Base-by-base conservation (phyloP, 2,113 vertebrate genomes). In the Anguilla rostrata region DNA sequence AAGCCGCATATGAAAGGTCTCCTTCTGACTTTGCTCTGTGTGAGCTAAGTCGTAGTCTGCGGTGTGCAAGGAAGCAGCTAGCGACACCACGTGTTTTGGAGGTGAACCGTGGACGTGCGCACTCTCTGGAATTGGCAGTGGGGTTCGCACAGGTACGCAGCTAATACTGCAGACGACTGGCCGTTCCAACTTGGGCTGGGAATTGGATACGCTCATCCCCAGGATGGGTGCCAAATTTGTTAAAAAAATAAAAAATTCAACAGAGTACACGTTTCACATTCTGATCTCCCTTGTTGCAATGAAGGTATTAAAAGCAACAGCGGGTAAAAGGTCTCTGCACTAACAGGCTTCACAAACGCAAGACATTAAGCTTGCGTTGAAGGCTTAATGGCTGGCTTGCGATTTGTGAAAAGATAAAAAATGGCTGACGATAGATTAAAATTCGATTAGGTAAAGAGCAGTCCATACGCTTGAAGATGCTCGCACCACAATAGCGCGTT, bases 351-450 rank as follows among this genome's bases (percentile, higher is more conserved):
- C 39, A 75, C 53, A 90, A 92, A 91, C 82, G 85, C 84, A 49
- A 87, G 90, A 88, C 90, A 92, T 92, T 93, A 92, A 91, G 92
- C 92, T 75, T 85, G 90, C 94, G 95, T 95, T 95, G 92, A 94
- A 94, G 93, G 93, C 41, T 18, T 93, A 93, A 94, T 85, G 87
- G 91, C 84, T 78, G 87, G 92, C 92, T 94, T 91, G 92, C 94
- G 94, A 95, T 92, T 90, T 88, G 86, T 89, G 90, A 83, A 90
- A 43, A 88, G 88, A 87, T 86, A 91, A 88, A 92, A 89, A 91
- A 92, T 92, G 90, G 90, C 75, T 86, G 78, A 82, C 88, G 86
- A 90, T 91, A 89, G 89, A 90, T 57, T 39, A n/a, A 39, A 26
- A 81, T 20, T 20, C 39, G 56, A 53, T 20, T 60, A 0, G 9